Evolutionary conservation across 2,113 vertebrate genomes (phyloP), one percentile per base, ranked within the genome.

Genomic region (Suncus etruscus): DNA sequence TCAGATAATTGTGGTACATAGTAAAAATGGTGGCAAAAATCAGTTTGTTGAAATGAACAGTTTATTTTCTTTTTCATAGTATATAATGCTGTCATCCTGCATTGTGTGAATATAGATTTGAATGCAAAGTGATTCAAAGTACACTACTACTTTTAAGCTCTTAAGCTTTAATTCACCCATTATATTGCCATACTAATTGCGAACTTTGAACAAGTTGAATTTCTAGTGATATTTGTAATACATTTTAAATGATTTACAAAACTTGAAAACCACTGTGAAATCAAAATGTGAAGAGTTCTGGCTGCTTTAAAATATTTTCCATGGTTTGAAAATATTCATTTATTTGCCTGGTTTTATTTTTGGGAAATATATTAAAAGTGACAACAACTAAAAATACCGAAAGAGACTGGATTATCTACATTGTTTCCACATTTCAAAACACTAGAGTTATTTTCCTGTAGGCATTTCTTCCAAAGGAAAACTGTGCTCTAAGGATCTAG

Each of bases 371-470:
- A 12, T 86, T 51, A 79, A 61, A 80, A 88, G 91, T 76, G 84
- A 32, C 16, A 70, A 47, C 74, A 81, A 12, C 39, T 86, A n/a
- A 88, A 68, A 82, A 84, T 27, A 39, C 39, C 50, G 18, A 4
- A 54, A 73, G 91, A 76, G 83, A 94, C 89, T 91, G 80, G 87
- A 92, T 74, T 61, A 96, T 91, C 94, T 95, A 90, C 83, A 90
- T 95, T 96, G 83, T 96, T 97, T 97, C 94, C 96, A 93, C 84
- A 91, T 96, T 97, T 95, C 89, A 84, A 90, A 95, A 95, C 97
- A 97, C 94, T 97, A 97, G 95, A 80, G 91, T 78, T n/a, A 74
- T 97, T 97, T 96, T 92, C 97, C 96, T 94, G 94, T 95, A 97
- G 95, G 88, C 82, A 70, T 93, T 96, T 95, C 95, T 97, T 80